Conservation (phyloP, 2,888 invertebrate species). For the Elmis aenea region DNA sequence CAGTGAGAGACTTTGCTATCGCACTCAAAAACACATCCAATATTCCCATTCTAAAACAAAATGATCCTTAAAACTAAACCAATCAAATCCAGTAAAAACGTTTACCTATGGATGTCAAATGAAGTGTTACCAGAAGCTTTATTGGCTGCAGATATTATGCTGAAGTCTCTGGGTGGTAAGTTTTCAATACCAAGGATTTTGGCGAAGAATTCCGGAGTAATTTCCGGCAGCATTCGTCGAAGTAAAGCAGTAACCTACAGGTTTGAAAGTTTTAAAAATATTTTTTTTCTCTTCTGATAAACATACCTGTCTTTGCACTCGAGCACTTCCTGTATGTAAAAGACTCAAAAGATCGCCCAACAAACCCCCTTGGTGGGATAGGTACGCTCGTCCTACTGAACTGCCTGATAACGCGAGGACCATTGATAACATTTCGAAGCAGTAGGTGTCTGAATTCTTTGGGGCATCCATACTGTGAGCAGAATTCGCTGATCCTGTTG, state of each 20-base stretch:
- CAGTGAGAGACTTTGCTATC: slow-evolving; percentile 83
- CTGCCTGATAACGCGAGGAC: slow-evolving; percentile 91
- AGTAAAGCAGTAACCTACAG: slow-evolving; percentile 75
- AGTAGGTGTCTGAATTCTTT: slow-evolving; percentile 79
- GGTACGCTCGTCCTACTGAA: slow-evolving; percentile 80
- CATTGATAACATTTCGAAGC: slow-evolving; percentile 96
- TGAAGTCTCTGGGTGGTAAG: slow-evolving; percentile 71
- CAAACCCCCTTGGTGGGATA: slow-evolving; percentile 83
- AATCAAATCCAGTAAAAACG: neutral
- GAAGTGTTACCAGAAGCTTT: slow-evolving; percentile 45
- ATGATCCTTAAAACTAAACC: slow-evolving; percentile 1
- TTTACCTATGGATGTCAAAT: slow-evolving; percentile 52
- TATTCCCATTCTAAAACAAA: slow-evolving; percentile 60
- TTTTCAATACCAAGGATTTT: slow-evolving; percentile 67
- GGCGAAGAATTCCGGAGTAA: slow-evolving; percentile 78
- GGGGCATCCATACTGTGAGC: slow-evolving; percentile 46
- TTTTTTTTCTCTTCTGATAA: too few species aligned
- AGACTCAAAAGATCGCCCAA: slow-evolving; percentile 79
- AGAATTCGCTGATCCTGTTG: slow-evolving; percentile 38
- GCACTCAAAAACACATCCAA: slow-evolving; percentile 87
- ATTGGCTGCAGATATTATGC: slow-evolving; percentile 60
- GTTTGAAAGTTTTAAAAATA: slow-evolving; percentile 9
- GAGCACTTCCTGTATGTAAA: slow-evolving; percentile 88
- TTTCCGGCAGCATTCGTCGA: slow-evolving; percentile 83
- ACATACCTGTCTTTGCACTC: slow-evolving; percentile 84